phyloP scores from a whole-genome alignment of 2,797 vertebrate genomes.

The Diglossa cyanea region DNA sequence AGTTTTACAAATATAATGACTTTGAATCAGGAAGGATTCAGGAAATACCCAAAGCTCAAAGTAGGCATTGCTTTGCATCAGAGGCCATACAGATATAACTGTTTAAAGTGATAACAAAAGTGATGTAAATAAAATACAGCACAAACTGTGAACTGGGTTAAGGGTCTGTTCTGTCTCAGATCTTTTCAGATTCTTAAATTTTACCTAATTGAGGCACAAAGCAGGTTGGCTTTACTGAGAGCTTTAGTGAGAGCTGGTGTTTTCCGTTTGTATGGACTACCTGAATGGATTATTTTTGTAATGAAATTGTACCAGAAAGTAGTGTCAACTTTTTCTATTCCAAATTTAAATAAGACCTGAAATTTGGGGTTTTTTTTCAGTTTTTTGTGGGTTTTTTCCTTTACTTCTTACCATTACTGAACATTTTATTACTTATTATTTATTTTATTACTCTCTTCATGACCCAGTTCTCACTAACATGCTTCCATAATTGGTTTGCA shows the following conservation, averaged over 20 bases:
- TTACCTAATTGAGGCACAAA: rapidly evolving
- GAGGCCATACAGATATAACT: background rate
- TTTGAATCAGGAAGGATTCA: background rate
- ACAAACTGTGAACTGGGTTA: background rate
- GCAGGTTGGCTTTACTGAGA: background rate
- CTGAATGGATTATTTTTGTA: background rate
- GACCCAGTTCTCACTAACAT: background rate
- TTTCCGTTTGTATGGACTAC: background rate
- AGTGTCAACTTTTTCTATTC: background rate
- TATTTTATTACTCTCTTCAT: background rate
- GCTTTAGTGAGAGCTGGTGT: background rate
- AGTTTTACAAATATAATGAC: background rate
- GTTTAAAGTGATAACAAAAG: background rate
- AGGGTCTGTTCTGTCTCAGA: background rate
- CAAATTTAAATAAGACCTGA: background rate
- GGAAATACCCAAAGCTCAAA: background rate
- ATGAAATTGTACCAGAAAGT: background rate
- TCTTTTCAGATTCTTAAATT: background rate
- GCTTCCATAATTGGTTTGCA: background rate
- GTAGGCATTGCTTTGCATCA: background rate
- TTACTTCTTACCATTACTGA: background rate
- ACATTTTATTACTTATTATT: background rate
- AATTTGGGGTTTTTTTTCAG: rapidly evolving
- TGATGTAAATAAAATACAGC: background rate
- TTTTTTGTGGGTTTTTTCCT: rapidly evolving